Conservation (phyloP, 2,113 vertebrate species). For the Coracopsis vasa region DNA sequence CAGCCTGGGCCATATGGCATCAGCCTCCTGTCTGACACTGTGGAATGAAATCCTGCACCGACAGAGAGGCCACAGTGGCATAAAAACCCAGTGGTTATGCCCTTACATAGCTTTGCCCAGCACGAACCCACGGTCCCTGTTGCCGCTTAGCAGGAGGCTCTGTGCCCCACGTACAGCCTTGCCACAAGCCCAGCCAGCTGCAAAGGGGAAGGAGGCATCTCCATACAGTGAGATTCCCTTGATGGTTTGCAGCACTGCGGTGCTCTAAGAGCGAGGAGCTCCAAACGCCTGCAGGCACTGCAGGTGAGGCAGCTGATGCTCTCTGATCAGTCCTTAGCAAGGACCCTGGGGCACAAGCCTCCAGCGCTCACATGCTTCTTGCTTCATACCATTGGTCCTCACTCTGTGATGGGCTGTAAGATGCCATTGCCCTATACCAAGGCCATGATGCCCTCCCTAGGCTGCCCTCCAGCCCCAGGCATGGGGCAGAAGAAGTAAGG, state of each 20-base stretch:
- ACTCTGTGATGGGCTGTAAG: neutral
- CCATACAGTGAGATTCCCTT: neutral
- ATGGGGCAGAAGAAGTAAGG: neutral
- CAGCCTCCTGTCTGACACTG: neutral
- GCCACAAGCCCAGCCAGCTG: neutral
- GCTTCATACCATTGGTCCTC: neutral
- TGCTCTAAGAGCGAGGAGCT: neutral
- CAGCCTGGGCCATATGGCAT: neutral
- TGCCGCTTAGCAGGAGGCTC: neutral
- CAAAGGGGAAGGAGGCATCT: neutral
- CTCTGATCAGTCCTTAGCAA: neutral
- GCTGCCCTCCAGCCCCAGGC: neutral
- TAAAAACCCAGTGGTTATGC: neutral
- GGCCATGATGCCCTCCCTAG: neutral
- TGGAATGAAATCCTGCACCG: neutral
- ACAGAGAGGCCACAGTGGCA: neutral
- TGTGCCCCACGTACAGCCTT: neutral
- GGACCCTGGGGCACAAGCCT: neutral
- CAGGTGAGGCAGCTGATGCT: neutral
- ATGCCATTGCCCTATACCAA: rapidly evolving
- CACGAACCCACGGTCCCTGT: neutral
- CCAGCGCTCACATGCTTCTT: neutral
- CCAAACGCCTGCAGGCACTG: neutral
- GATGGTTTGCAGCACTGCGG: neutral
- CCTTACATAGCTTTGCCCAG: rapidly evolving